phyloP scores from a whole-genome alignment of 2,888 invertebrate species.

The Thymelicus lineola region DNA sequence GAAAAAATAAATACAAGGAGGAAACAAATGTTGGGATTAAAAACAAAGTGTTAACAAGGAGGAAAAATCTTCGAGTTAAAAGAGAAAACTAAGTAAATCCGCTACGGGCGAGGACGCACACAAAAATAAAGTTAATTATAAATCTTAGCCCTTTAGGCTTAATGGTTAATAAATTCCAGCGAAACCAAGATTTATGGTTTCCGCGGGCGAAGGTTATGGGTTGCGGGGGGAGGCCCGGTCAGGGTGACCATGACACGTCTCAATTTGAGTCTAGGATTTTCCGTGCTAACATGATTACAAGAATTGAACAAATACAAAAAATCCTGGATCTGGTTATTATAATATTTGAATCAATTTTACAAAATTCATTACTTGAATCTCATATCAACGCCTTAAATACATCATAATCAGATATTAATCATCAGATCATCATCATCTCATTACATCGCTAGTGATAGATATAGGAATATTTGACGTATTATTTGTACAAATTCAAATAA shows the following conservation, averaged over 20 bases:
- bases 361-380: no score
- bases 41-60: neutral
- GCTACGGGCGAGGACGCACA: conserved; percentile 23
- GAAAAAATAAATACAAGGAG: neutral
- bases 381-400: no score
- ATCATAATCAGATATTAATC: no score
- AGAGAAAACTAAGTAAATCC: conserved; percentile 18
- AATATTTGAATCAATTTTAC: no score
- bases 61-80: neutral
- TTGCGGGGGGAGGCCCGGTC: conserved; percentile 26
- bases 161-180: conserved; percentile 50
- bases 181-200: conserved; percentile 49
- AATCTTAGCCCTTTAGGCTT: conserved; percentile 46
- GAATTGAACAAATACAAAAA: no score
- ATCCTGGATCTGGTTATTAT: no score
- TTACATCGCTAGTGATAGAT: no score
- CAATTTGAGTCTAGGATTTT: no score
- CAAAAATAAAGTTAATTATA: conserved; percentile 48
- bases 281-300: no score
- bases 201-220: conserved; percentile 42
- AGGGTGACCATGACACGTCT: conserved; percentile 19
- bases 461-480: no score
- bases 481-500: no score
- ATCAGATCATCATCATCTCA: no score
- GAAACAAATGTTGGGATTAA: neutral